Evolutionary conservation across 2,888 invertebrate species (phyloP).

Genomic region (Dioctria rufipes): DNA sequence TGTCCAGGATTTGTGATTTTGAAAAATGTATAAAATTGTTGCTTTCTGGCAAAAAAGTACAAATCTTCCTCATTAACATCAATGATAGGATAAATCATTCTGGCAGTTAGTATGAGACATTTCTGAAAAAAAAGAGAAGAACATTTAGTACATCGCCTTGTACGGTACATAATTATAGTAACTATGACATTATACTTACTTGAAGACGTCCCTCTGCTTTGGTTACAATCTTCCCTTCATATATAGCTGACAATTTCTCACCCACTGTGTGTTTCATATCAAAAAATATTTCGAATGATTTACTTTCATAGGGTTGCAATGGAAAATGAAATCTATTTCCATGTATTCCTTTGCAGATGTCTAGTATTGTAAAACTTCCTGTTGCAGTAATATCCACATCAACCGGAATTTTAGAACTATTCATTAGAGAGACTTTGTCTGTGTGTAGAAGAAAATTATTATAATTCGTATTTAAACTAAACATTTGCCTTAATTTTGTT

Average conservation of each 20-base stretch:
- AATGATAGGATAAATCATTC: slow-evolving; percentile 37
- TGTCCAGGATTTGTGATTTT: slow-evolving; percentile 49
- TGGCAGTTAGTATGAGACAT: slow-evolving; percentile 21
- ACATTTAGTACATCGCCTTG: not conserved
- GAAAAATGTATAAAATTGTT: slow-evolving; percentile 40
- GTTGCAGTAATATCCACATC: slow-evolving; percentile 15
- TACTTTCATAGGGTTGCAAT: slow-evolving; percentile 33
- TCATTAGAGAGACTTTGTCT: slow-evolving; percentile 30
- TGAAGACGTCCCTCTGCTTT: slow-evolving; percentile 6
- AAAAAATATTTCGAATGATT: slow-evolving; percentile 48
- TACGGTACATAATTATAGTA: too few species aligned
- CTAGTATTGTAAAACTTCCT: slow-evolving; percentile 49
- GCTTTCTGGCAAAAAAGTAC: slow-evolving; percentile 18
- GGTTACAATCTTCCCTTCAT: slow-evolving; percentile 47
- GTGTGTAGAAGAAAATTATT: not conserved
- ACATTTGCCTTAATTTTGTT: not conserved
- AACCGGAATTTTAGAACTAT: not conserved
- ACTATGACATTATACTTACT: not conserved
- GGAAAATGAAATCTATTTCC: slow-evolving; percentile 9
- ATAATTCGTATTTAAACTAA: not conserved
- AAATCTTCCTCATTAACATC: slow-evolving; percentile 15
- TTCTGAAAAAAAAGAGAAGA: slow-evolving; percentile 37
- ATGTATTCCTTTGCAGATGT: not conserved
- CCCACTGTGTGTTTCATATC: slow-evolving; percentile 11
- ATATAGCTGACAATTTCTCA: slow-evolving; percentile 6